A percentile compares a stretch with the other conserved stretches of the same genome.
phyloP scores from a whole-genome alignment of 2,888 invertebrate genomes.

The Lamproptera curius region DNA sequence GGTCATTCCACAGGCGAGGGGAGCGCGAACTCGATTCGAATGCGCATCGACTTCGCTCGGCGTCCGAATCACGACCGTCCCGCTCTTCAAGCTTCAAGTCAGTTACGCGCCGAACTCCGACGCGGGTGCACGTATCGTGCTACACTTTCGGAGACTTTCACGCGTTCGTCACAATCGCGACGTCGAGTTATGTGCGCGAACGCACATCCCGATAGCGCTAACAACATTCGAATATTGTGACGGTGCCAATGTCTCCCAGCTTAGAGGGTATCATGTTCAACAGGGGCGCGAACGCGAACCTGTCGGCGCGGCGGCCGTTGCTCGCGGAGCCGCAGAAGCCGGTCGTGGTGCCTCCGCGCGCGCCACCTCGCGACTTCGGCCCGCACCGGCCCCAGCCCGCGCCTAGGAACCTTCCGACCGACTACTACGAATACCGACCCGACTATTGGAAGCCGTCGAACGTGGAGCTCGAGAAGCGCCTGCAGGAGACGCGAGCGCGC shows the following conservation, averaged over 20 bases:
- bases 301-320: constrained; percentile 71
- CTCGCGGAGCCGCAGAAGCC: constrained; percentile 72
- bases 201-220: constrained; percentile 53
- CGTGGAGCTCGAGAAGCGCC: constrained; percentile 66
- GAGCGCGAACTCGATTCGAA: constrained; percentile 35
- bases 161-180: constrained; percentile 42
- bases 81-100: constrained; percentile 23
- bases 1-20: constrained; percentile 66
- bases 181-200: constrained; percentile 66
- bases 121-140: constrained; percentile 37
- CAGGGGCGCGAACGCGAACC: constrained; percentile 59
- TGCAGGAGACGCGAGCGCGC: constrained; percentile 62
- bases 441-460: constrained; percentile 72
- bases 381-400: constrained; percentile 57
- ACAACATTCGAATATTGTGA: constrained; percentile 51
- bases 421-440: constrained; percentile 56
- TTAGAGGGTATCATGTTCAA: constrained; percentile 74
- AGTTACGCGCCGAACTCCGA: constrained; percentile 51
- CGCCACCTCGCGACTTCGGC: constrained; percentile 64
- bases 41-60: constrained; percentile 22
- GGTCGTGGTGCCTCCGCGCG: constrained; percentile 63
- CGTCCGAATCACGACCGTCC: constrained; percentile 19
- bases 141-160: constrained; percentile 41
- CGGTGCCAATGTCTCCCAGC: constrained; percentile 74
- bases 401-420: constrained; percentile 47